These are phyloP conservation scores for Apolygus lucorum DNA, from an alignment of 1,140 invertebrate genomes.

Conservation along the genomic window DNA sequence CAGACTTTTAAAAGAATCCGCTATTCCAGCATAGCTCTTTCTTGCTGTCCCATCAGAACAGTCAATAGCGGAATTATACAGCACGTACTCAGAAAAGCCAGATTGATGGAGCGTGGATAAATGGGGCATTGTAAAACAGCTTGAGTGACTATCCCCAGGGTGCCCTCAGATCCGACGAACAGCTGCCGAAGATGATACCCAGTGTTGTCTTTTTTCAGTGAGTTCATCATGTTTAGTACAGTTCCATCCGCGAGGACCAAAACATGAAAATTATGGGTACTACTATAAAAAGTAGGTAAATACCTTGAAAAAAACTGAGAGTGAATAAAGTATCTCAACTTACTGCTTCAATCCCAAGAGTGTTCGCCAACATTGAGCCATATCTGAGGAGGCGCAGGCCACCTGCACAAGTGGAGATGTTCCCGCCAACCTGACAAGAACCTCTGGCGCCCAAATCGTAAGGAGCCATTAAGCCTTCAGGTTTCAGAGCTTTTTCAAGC, in stretches of 20 bases:
- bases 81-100: constrained; percentile 68
- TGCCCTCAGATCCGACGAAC: constrained; percentile 57
- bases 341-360: constrained; percentile 87
- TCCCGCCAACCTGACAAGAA: constrained; percentile 94
- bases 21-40: no score
- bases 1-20: no score
- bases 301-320: no score
- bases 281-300: no score
- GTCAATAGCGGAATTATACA: no score
- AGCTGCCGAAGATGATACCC: constrained; percentile 53
- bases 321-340: no score
- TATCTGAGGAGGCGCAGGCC: constrained; percentile 85
- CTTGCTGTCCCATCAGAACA: no score
- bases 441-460: constrained; percentile 95
- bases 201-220: constrained; percentile 52
- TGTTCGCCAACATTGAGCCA: constrained; percentile 86
- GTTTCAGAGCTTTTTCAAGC: constrained; percentile 66
- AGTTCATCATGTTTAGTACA: constrained; percentile 13
- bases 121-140: constrained; percentile 79
- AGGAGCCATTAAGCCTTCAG: constrained; percentile 78
- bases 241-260: constrained; percentile 21
- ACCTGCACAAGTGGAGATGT: constrained; percentile 93
- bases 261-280: no score
- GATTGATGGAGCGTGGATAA: constrained; percentile 64
- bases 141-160: constrained; percentile 50